These are phyloP conservation scores for Euplagia quadripunctaria DNA, from an alignment of 2,888 invertebrate genomes.

Conservation along the genomic window DNA sequence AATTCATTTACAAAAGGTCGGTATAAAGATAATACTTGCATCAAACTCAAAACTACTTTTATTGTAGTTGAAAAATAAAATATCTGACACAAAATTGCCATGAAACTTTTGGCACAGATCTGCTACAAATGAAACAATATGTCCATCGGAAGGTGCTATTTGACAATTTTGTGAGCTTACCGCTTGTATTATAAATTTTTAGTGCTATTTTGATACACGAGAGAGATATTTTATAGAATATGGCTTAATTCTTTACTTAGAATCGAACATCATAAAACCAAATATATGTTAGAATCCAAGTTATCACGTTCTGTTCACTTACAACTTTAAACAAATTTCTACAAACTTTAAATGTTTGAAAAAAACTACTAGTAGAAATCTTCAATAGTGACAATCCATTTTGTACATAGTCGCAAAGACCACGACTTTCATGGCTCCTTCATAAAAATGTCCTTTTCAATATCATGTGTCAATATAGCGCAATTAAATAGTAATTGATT, in stretches of 20 bases:
- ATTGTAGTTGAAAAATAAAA: constrained; percentile 19
- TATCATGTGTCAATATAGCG: constrained; percentile 36
- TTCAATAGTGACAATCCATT: too few species aligned
- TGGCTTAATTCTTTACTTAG: not conserved
- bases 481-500: constrained; percentile 36
- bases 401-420: too few species aligned
- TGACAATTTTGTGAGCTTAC: not conserved
- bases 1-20: constrained; percentile 10
- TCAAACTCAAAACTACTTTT: constrained; percentile 10
- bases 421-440: too few species aligned
- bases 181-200: not conserved
- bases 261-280: not conserved
- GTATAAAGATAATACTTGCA: constrained; percentile 29
- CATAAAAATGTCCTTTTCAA: not conserved
- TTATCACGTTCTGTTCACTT: too few species aligned
- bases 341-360: too few species aligned
- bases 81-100: constrained; percentile 47
- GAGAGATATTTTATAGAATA: not conserved
- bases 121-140: constrained; percentile 37
- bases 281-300: not conserved
- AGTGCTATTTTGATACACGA: constrained; percentile 33
- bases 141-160: constrained; percentile 34
- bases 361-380: too few species aligned
- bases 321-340: too few species aligned
- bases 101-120: constrained; percentile 60